phyloP scores from a whole-genome alignment of 2,113 vertebrate species.

The Stegostoma tigrinum region DNA sequence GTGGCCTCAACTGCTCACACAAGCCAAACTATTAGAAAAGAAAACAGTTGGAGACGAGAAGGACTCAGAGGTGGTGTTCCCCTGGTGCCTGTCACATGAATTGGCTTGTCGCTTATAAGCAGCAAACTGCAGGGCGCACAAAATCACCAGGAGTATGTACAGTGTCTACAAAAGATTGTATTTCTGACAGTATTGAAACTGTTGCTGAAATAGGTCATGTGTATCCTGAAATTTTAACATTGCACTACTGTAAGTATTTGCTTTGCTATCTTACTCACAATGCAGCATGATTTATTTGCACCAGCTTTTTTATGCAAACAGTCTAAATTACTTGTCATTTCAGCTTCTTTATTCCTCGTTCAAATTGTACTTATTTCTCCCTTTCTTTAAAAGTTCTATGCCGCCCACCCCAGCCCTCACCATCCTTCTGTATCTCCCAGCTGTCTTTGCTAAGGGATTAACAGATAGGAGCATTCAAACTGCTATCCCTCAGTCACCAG shows the following conservation, averaged over 20 bases:
- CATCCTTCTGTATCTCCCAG: not conserved
- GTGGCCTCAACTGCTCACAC: not conserved
- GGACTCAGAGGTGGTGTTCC: not conserved
- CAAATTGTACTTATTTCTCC: not conserved
- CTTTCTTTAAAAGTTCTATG: not conserved
- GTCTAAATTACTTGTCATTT: not conserved
- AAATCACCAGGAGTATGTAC: not conserved
- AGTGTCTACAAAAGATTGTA: not conserved
- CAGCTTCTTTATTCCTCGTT: not conserved
- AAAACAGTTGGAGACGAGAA: not conserved
- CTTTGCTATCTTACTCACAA: not conserved
- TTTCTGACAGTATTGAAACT: not conserved
- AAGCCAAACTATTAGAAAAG: not conserved
- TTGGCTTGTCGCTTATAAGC: not conserved
- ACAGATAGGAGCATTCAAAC: not conserved
- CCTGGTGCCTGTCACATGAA: not conserved
- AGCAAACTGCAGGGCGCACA: not conserved
- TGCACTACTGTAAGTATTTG: not conserved
- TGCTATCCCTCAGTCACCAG: not conserved
- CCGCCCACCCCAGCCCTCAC: not conserved
- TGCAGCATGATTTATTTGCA: not conserved
- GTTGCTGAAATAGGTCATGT: not conserved
- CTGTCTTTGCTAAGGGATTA: not conserved
- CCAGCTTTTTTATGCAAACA: not conserved
- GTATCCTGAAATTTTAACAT: constrained; percentile 23